Evolutionary conservation across 2,888 invertebrate species (phyloP), one percentile per base, ranked within the genome.

Genomic region (Caenorhabditis auriculariae): DNA sequence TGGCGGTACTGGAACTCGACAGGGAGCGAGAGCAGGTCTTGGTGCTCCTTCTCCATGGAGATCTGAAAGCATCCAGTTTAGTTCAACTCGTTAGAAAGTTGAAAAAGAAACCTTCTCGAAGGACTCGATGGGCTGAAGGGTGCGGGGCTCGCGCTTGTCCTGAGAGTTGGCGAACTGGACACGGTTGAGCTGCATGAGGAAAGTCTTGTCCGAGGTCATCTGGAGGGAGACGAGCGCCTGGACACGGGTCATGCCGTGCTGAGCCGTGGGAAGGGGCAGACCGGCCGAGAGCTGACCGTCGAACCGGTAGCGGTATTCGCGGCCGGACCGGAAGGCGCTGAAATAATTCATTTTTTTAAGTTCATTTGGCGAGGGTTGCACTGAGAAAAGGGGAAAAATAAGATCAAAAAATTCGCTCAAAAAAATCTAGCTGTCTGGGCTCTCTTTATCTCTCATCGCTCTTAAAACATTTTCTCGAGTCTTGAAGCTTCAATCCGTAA

Each of bases 231-330:
- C 68, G 50, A 59, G 49, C 37, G 72, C 54, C 57, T 72, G 72
- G 49, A 75, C 38, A 26, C 76, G 69, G 51, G 66, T 66, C 57
- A 58, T 65, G 42, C 74, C 57, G 55, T 70, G 65, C 57, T 74
- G 73, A 15, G 63, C 56, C 41, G 66, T 64, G 50, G 72, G 57
- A 43, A 64, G 46, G 48, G 76, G 74, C 21, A 77, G 58, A 23
- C 75, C 76, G 50, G 67, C 66, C 12, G 70, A 58, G 49, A 75
- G 51, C 51, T 75, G 75, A 37, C 69, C 60, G 46, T 69, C 61
- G 66, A 63, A 69, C 29, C 48, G 51, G 46, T 66, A 69, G 45
- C 60, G 66, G 57, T 63, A 69, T 49, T 69, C 69, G 50, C 64
- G 56, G 37, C 57, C 68, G 37, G 58, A 45, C 44, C 68, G 68